Conservation (phyloP, 2,797 vertebrate species). For the Carcharodon carcharias region DNA sequence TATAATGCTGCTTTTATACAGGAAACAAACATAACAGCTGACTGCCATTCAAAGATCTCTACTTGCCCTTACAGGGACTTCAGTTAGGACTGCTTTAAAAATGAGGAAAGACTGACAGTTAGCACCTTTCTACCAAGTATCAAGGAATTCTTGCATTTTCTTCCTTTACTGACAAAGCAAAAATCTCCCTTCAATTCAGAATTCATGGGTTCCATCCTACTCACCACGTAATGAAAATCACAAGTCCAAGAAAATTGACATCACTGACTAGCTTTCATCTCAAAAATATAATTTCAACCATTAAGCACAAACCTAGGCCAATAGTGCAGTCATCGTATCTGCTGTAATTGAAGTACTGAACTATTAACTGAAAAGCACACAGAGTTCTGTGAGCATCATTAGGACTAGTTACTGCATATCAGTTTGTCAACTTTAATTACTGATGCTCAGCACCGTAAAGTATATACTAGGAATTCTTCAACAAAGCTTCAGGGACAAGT, state of each 20-base stretch:
- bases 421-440: background rate
- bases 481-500: background rate
- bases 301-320: background rate
- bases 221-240: background rate
- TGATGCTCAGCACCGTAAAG: background rate
- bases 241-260: background rate
- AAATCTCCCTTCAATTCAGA: background rate
- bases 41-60: background rate
- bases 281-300: background rate
- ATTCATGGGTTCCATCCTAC: background rate
- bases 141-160: background rate
- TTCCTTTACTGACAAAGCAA: background rate
- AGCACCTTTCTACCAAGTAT: background rate
- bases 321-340: background rate
- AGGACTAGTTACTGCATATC: background rate
- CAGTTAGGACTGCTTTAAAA: background rate
- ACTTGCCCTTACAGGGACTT: background rate
- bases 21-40: conserved; percentile 6
- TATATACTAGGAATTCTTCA: background rate
- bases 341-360: background rate
- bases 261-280: background rate
- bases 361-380: background rate
- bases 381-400: background rate
- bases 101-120: background rate
- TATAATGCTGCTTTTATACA: background rate